A percentile compares a stretch with the other conserved stretches of the same genome.
These are phyloP conservation scores for Speoplatyrhinus poulsoni DNA, from an alignment of 2,113 vertebrate genomes.

Conservation along the genomic window DNA sequence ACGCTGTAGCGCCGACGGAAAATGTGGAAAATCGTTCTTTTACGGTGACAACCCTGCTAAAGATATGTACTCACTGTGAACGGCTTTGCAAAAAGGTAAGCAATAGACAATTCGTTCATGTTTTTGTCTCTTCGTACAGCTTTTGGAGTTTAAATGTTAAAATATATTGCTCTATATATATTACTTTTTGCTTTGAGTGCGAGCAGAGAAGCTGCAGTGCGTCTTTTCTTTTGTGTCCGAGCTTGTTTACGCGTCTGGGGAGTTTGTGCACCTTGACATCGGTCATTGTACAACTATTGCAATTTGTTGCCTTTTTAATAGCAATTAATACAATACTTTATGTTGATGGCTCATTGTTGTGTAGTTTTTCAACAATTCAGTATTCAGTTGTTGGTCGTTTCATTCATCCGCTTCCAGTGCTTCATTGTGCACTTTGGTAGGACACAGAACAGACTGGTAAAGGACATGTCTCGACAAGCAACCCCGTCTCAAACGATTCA, in stretches of 20 bases:
- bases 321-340: background rate
- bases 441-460: conserved; percentile 2
- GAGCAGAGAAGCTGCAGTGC: conserved; percentile 60
- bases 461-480: conserved; percentile 63
- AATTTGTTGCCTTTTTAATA: too few relatives aligned
- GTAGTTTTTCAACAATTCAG: conserved; percentile 18
- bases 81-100: conserved; percentile 78
- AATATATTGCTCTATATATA: background rate
- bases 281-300: too few relatives aligned
- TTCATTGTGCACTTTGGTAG: conserved; percentile 36
- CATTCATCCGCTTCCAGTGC: conserved; percentile 41
- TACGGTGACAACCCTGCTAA: conserved; percentile 67
- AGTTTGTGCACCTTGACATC: conserved; percentile 23
- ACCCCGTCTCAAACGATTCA: conserved; percentile 7
- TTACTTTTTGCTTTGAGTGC: conserved; percentile 11
- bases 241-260: conserved; percentile 58
- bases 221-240: conserved; percentile 59
- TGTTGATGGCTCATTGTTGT: background rate
- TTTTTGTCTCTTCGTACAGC: background rate
- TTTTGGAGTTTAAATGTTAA: background rate
- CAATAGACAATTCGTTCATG: background rate
- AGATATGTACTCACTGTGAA: conserved; percentile 79
- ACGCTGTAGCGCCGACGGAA: conserved; percentile 67
- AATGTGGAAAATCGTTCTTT: conserved; percentile 68
- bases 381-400: conserved; percentile 17